A percentile compares a stretch with the other conserved stretches of the same genome.
phyloP scores from a whole-genome alignment of 2,888 invertebrate genomes.

The Pecten maximus region DNA sequence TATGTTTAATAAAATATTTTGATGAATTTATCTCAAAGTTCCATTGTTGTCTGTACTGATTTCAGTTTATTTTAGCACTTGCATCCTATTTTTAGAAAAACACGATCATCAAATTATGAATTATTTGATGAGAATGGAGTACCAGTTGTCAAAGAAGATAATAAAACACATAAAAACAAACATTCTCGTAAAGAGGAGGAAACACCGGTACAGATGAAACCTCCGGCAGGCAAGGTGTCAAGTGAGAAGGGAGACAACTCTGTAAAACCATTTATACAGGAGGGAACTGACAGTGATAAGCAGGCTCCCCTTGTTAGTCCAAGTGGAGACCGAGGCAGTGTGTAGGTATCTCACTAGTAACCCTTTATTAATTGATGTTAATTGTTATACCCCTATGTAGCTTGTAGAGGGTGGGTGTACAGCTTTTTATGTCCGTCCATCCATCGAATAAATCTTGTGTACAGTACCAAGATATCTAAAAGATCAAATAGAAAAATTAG shows the following conservation, averaged over 20 bases:
- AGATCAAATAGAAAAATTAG: too few species aligned
- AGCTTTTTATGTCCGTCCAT: too few species aligned
- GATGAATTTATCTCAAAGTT: not conserved
- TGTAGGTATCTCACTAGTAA: constrained; percentile 8
- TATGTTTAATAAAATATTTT: too few species aligned
- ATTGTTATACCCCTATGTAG: not conserved
- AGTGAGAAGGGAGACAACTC: not conserved
- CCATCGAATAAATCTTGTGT: too few species aligned
- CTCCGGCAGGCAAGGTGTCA: not conserved
- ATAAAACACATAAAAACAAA: constrained; percentile 78
- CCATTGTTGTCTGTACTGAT: not conserved
- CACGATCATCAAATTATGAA: constrained; percentile 54
- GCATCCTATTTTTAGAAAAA: constrained; percentile 42
- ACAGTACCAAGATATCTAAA: too few species aligned
- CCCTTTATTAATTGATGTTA: not conserved
- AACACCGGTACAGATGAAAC: not conserved
- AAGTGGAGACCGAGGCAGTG: not conserved
- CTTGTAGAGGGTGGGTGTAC: too few species aligned
- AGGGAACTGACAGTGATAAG: not conserved
- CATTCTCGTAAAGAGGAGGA: not conserved
- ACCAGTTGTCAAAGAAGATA: not conserved
- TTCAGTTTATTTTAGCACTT: constrained; percentile 1
- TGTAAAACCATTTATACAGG: not conserved
- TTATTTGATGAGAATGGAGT: constrained; percentile 45
- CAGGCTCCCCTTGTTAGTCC: not conserved